Evolutionary conservation across 1,140 invertebrate species (phyloP), one percentile per base, ranked within the genome.

Genomic region (Agrypnia vestita): DNA sequence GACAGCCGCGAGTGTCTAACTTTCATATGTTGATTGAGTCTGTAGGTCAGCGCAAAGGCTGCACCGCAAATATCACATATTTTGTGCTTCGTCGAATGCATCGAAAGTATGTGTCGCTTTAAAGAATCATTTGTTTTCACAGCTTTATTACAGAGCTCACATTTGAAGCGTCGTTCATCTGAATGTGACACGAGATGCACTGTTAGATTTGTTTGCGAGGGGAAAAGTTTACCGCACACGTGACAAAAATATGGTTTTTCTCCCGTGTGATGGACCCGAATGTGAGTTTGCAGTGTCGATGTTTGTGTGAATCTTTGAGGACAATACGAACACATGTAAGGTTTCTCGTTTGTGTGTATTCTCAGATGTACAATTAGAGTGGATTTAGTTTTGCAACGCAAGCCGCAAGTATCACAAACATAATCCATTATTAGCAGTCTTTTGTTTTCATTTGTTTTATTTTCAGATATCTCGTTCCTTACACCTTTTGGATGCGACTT

Each of bases 11-110:
- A 55, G 56, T 74, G 71, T 4, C 53, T n/a, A 12, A 15, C 44
- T 74, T 74, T 74, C 12, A 74, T 74, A 53, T 74, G 71, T 17
- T 74, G 71, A 43, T 74, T 74, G 13, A 74, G 43, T 7, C 56
- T 13, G 71, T 74, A 74, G 9, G 71, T 59, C 12, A 74, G 53
- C 0, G 51, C 21, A 44, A 74, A 74, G 0, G 71, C 53, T 7
- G 71, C 12, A 3, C 71, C 71, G 53, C 71, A 74, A 10, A 74
- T 59, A 53, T 74, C 21, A 44, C 71, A 74, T 11, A 74, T 56
- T 44, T 74, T 74, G 12, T 46, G 55, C 25, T 74, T 74, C 10
- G 49, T 17, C 13, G 53, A 44, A 44, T 74, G 71, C 49, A 56
- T 73, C 4, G 43, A 51, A 0, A 15, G 12, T 1, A 56, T 43